Conservation (phyloP, 2,113 vertebrate species). For the Rana temporaria region DNA sequence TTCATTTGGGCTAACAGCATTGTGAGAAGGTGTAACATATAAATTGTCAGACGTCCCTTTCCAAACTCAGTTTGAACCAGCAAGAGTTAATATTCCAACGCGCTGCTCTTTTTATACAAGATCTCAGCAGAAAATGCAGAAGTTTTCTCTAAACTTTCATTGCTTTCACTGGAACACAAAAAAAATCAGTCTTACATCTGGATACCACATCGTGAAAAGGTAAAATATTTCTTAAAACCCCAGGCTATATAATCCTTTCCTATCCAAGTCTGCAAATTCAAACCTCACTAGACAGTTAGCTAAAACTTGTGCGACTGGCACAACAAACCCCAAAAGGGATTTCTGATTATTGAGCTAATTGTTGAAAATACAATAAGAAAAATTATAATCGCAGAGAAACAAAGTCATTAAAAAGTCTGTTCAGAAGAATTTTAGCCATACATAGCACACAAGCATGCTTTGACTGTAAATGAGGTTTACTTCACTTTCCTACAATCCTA, state of each 20-base stretch:
- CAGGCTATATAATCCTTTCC: constrained; percentile 59
- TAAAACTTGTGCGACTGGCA: constrained; percentile 10
- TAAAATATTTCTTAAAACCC: constrained; percentile 73
- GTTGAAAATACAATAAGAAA: constrained; percentile 2
- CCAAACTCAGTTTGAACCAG: constrained; percentile 5
- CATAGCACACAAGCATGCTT: too few species aligned
- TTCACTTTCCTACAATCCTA: too few species aligned
- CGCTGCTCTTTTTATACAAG: constrained; percentile 35
- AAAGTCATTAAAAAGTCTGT: constrained; percentile 10
- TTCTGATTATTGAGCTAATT: constrained; percentile 27
- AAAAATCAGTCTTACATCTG: constrained; percentile 74
- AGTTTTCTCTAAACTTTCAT: constrained; percentile 24
- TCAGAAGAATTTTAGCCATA: background rate
- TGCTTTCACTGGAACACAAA: constrained; percentile 58
- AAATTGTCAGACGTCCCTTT: constrained; percentile 16
- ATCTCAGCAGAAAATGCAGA: constrained; percentile 12
- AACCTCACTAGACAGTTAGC: background rate
- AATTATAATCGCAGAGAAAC: background rate
- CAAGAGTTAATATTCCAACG: constrained; percentile 10
- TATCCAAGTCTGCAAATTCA: constrained; percentile 26
- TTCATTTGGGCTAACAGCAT: constrained; percentile 9
- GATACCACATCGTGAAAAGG: constrained; percentile 73
- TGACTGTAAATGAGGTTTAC: too few species aligned
- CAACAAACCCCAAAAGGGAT: constrained; percentile 14
- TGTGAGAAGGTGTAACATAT: background rate